These are phyloP conservation scores for Dipus sagitta DNA, from an alignment of 2,797 vertebrate genomes.

Conservation along the genomic window DNA sequence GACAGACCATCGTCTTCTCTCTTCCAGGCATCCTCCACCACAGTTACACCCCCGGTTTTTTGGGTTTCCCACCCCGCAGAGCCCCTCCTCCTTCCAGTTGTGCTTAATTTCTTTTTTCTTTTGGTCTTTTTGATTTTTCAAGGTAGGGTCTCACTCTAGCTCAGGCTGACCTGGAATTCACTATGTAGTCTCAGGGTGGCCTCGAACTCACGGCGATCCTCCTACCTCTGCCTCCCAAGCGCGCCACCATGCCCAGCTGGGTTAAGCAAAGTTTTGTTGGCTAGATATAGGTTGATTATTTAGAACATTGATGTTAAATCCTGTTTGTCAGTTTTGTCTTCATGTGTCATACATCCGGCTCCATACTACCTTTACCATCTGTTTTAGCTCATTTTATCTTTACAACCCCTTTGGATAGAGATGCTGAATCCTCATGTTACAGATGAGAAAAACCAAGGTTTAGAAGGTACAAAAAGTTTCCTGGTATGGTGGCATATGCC, in stretches of 20 bases:
- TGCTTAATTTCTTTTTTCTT: constrained; percentile 20
- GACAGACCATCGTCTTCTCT: neutral
- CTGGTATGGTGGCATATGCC: too few relatives aligned
- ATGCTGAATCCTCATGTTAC: neutral
- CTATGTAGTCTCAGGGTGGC: too few relatives aligned
- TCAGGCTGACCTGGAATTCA: too few relatives aligned
- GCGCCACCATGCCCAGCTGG: neutral
- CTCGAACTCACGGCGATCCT: too few relatives aligned
- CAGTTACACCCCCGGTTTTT: too few relatives aligned
- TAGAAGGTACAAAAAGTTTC: neutral
- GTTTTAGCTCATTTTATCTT: neutral
- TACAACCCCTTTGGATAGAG: neutral
- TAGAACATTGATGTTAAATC: neutral
- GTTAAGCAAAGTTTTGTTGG: neutral
- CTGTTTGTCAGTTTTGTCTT: neutral
- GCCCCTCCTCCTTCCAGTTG: neutral
- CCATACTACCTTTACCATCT: too few relatives aligned
- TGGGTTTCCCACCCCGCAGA: neutral
- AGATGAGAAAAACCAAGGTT: neutral
- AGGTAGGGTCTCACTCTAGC: too few relatives aligned
- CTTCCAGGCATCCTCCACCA: neutral
- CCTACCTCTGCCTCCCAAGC: too few relatives aligned
- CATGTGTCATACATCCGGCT: neutral
- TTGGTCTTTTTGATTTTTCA: neutral
- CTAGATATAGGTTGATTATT: neutral